Evolutionary conservation across 2,888 invertebrate species (phyloP).

Genomic region (Rhogogaster chlorosoma): DNA sequence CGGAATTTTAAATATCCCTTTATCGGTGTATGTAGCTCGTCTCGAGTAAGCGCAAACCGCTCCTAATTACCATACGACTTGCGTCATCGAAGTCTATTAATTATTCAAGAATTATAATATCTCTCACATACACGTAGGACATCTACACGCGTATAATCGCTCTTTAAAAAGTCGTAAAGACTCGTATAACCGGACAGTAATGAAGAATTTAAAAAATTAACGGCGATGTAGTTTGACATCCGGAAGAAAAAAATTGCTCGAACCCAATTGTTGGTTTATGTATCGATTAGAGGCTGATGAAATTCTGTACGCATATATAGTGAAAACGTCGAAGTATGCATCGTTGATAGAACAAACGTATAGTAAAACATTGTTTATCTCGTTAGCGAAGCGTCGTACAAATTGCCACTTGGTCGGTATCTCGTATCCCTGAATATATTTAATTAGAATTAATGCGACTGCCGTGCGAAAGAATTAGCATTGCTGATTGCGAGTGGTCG

Average conservation of each 20-base stretch:
- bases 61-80: slow-evolving; percentile 17
- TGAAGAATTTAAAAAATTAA: too few species aligned
- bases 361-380: slow-evolving; percentile 10
- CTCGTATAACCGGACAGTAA: too few species aligned
- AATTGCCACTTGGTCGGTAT: slow-evolving; percentile 69
- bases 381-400: slow-evolving; percentile 62
- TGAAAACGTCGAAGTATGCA: not conserved
- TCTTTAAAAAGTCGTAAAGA: not conserved
- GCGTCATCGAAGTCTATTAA: slow-evolving; percentile 7
- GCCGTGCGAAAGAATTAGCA: slow-evolving; percentile 67
- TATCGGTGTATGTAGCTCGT: not conserved
- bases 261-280: too few species aligned
- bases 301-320: not conserved
- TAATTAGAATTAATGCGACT: slow-evolving; percentile 70
- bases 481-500: slow-evolving; percentile 53
- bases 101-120: slow-evolving; percentile 29
- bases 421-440: slow-evolving; percentile 65
- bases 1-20: slow-evolving; percentile 19
- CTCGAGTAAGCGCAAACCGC: slow-evolving; percentile 18
- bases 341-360: not conserved
- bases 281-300: not conserved
- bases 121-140: not conserved
- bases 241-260: too few species aligned
- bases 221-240: not conserved
- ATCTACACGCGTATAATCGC: too few species aligned